These are phyloP conservation scores for Setophaga petechia DNA, from an alignment of 2,113 vertebrate genomes.

Conservation along the genomic window DNA sequence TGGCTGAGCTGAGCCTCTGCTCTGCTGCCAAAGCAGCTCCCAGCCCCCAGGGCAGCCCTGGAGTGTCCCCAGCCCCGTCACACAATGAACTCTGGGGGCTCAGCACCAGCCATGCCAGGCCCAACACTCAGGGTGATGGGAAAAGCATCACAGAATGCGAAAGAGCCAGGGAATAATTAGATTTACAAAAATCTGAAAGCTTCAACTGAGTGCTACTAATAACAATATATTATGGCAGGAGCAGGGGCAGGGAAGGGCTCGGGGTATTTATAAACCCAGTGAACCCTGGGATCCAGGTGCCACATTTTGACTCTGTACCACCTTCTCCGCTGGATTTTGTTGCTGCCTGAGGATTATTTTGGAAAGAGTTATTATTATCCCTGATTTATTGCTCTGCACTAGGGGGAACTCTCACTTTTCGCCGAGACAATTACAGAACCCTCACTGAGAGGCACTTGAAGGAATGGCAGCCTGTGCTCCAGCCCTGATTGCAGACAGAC, in stretches of 20 bases:
- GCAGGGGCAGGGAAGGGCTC: neutral
- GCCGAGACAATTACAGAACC: slow-evolving; percentile 67
- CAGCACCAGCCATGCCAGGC: neutral
- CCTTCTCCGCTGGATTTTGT: slow-evolving; percentile 72
- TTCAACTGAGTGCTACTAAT: neutral
- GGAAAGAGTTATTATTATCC: slow-evolving; percentile 78
- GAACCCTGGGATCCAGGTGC: slow-evolving; percentile 59
- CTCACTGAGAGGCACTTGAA: slow-evolving; percentile 68
- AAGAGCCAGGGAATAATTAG: neutral
- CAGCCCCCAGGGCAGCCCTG: neutral
- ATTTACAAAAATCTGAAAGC: neutral
- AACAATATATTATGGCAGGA: slow-evolving; percentile 4
- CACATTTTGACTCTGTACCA: slow-evolving; percentile 60
- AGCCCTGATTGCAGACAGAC: slow-evolving; percentile 27
- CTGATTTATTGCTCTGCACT: slow-evolving; percentile 72
- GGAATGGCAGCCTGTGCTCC: slow-evolving; percentile 31
- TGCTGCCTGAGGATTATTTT: slow-evolving; percentile 77
- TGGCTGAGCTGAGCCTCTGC: neutral
- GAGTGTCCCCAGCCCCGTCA: neutral
- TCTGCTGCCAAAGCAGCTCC: neutral
- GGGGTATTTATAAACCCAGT: slow-evolving; percentile 12
- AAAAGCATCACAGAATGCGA: neutral
- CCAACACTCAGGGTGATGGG: neutral
- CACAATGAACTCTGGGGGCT: rapidly evolving
- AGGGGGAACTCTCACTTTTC: slow-evolving; percentile 71